A percentile compares a stretch with the other conserved stretches of the same genome.
phyloP scores from a whole-genome alignment of 1,140 invertebrate species.

The Camponotus vicinus region DNA sequence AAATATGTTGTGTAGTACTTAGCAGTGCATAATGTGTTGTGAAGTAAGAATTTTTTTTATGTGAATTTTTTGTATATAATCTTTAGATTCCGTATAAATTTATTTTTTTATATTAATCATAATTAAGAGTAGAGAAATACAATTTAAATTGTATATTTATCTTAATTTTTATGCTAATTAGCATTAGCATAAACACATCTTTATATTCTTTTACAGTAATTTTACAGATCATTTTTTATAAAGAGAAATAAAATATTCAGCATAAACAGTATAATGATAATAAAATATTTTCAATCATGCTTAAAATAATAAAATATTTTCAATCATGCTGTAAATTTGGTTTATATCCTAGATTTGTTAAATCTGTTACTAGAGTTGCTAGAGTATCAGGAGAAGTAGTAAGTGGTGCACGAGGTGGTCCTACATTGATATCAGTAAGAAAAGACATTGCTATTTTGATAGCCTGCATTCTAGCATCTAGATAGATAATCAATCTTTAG shows the following conservation, averaged over 20 bases:
- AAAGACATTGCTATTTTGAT: conserved; percentile 90
- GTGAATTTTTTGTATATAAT: no score
- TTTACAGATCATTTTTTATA: not conserved
- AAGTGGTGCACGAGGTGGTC: conserved; percentile 87
- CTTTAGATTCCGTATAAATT: no score
- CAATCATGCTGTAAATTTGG: conserved; percentile 10
- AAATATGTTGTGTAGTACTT: no score
- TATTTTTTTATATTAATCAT: no score
- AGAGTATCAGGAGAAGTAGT: conserved; percentile 74
- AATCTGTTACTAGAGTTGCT: conserved; percentile 51
- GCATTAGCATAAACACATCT: not conserved
- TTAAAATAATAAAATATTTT: conserved; percentile 1
- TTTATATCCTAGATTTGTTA: conserved; percentile 39
- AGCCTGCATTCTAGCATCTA: conserved; percentile 89
- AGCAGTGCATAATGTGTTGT: no score
- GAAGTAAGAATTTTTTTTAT: no score
- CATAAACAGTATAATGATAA: no score
- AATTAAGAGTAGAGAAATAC: no score
- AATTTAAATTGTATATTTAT: no score
- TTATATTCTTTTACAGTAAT: not conserved
- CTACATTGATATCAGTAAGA: conserved; percentile 87
- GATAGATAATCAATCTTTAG: conserved; percentile 57
- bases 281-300: not conserved
- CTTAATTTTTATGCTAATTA: no score
- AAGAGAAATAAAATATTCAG: no score